Evolutionary conservation across 2,113 vertebrate species (phyloP).

Genomic region (Periophthalmus modestus): DNA sequence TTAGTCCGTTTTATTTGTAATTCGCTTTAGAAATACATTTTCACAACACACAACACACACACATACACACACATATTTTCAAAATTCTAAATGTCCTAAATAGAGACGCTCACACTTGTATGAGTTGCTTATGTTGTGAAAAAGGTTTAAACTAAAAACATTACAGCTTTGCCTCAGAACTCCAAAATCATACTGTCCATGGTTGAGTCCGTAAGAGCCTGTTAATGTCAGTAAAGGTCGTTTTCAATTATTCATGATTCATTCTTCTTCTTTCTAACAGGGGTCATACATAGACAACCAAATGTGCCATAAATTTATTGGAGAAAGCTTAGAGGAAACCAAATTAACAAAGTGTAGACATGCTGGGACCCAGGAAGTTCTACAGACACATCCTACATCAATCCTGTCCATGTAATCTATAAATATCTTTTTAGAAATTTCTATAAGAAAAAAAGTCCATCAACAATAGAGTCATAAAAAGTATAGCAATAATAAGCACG

Average conservation of each 20-base stretch:
- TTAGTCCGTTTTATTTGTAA: not conserved
- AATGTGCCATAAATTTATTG: too few species aligned
- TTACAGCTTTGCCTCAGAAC: not conserved
- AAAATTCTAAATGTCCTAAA: not conserved
- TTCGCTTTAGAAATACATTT: not conserved
- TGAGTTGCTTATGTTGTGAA: constrained; percentile 8
- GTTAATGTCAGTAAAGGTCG: constrained; percentile 1
- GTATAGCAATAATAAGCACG: too few species aligned
- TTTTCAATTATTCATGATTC: not conserved
- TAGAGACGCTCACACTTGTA: not conserved
- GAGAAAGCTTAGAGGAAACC: too few species aligned
- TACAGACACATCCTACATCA: not conserved
- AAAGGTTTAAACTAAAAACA: not conserved
- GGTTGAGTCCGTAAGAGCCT: not conserved
- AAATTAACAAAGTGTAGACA: too few species aligned
- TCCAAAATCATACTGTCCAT: not conserved
- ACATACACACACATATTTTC: not conserved
- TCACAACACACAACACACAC: not conserved
- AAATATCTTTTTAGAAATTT: too few species aligned
- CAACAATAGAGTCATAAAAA: too few species aligned
- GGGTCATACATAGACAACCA: not conserved
- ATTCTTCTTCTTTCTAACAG: not conserved
- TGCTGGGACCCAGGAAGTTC: not conserved
- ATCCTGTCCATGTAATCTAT: not conserved
- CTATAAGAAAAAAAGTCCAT: too few species aligned